phyloP scores from a whole-genome alignment of 2,888 invertebrate species.

The Oeneis ivallda region DNA sequence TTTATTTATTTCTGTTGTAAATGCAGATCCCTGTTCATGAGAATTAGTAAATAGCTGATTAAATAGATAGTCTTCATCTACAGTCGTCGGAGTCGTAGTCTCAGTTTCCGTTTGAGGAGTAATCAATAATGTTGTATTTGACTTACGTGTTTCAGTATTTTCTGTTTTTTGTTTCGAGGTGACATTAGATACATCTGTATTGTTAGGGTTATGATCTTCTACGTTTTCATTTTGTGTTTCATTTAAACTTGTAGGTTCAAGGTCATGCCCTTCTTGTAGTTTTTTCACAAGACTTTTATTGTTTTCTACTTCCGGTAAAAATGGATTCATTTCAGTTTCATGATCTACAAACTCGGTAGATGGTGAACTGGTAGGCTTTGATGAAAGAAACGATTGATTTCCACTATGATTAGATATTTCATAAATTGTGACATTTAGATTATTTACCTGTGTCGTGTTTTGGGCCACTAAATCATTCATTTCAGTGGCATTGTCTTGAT shows the following conservation, averaged over 20 bases:
- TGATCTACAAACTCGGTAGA: slow-evolving; percentile 68
- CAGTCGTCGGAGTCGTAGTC: slow-evolving; percentile 32
- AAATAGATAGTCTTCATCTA: slow-evolving; percentile 45
- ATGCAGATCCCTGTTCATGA: slow-evolving; percentile 42
- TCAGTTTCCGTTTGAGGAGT: slow-evolving; percentile 32
- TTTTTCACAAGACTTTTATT: slow-evolving; percentile 82
- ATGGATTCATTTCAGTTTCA: slow-evolving; percentile 84
- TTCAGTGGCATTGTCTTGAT: slow-evolving; percentile 29
- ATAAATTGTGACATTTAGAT: slow-evolving; percentile 72
- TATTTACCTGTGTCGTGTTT: slow-evolving; percentile 57
- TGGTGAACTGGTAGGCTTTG: slow-evolving; percentile 54
- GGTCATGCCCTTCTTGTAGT: slow-evolving; percentile 80
- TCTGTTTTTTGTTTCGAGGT: slow-evolving; percentile 25
- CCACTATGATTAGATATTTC: slow-evolving; percentile 63
- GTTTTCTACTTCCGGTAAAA: slow-evolving; percentile 84
- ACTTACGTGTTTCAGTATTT: slow-evolving; percentile 20
- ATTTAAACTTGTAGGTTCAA: slow-evolving; percentile 66
- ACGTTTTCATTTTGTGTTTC: slow-evolving; percentile 71
- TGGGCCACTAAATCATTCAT: slow-evolving; percentile 33
- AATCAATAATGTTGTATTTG: slow-evolving; percentile 8
- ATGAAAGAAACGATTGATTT: slow-evolving; percentile 51
- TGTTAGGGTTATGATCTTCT: slow-evolving; percentile 55
- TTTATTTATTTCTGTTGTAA: slow-evolving; percentile 36
- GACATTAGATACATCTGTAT: slow-evolving; percentile 29
- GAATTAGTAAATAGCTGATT: slow-evolving; percentile 49